A percentile compares a stretch with the other conserved stretches of the same genome.
Evolutionary conservation across 2,888 invertebrate species (phyloP).

Genomic region (Temnothorax rugatulus): DNA sequence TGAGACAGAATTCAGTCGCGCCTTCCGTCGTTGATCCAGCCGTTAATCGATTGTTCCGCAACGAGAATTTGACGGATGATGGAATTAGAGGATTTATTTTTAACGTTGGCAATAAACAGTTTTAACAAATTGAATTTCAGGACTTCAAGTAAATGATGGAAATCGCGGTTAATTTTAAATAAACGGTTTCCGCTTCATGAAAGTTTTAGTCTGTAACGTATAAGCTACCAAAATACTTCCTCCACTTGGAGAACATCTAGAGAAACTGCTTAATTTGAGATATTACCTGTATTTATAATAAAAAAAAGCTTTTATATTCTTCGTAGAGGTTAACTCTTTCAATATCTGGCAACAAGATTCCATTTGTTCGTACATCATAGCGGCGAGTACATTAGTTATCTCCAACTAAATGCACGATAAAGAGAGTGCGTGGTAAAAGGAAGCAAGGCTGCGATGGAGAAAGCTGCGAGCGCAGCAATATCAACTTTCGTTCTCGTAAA

Average conservation of each 20-base stretch:
- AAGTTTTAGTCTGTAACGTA: neutral
- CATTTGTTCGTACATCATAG: neutral
- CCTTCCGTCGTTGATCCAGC: neutral
- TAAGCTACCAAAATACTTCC: neutral
- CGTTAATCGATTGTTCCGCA: neutral
- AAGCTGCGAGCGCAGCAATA: slow-evolving; percentile 82
- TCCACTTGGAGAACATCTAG: neutral
- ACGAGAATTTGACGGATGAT: neutral
- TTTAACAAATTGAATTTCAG: neutral
- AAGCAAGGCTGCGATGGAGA: neutral
- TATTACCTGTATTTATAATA: neutral
- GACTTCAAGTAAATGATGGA: neutral
- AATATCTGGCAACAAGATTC: neutral
- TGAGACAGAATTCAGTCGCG: neutral
- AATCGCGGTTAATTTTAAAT: neutral
- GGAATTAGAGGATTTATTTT: neutral
- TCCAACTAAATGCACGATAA: neutral
- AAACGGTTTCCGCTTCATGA: neutral
- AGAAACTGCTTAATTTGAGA: neutral
- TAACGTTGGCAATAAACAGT: neutral
- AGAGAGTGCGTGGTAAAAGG: slow-evolving; percentile 4
- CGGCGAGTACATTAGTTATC: neutral
- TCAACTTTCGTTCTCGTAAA: slow-evolving; percentile 81
- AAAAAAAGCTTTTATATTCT: neutral
- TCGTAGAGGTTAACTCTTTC: neutral